Conservation (phyloP, 2,113 vertebrate species). For the Lonchura striata region DNA sequence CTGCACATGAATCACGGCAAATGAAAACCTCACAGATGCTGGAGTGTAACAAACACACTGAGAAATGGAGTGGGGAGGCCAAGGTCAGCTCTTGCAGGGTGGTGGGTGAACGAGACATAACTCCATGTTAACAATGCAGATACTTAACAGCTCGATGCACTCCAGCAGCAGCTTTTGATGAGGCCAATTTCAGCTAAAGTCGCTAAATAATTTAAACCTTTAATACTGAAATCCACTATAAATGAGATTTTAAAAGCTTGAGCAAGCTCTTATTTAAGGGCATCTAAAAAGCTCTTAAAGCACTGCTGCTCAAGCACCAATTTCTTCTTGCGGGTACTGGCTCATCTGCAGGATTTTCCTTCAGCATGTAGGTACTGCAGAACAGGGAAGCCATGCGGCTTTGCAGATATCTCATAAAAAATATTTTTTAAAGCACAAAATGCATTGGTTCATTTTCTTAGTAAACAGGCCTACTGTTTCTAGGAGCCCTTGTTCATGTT, state of each 20-base stretch:
- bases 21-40: background rate
- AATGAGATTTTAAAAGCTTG: constrained; percentile 14
- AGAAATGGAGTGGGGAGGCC: background rate
- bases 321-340: background rate
- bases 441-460: background rate
- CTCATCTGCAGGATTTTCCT: background rate
- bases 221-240: constrained; percentile 1
- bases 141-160: constrained; percentile 13
- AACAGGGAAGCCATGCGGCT: background rate
- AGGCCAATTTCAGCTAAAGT: background rate
- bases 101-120: background rate
- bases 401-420: background rate
- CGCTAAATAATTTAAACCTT: constrained; percentile 28
- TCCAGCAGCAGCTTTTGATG: constrained; percentile 12
- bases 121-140: background rate
- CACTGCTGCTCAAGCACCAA: background rate
- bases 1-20: background rate
- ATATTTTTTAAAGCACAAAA: background rate
- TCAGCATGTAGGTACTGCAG: fast-evolving
- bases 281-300: background rate
- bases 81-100: background rate
- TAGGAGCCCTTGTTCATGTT: background rate
- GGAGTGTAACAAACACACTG: background rate
- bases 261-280: constrained; percentile 1
- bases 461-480: background rate